Percentiles rank a stretch among this genome's conserved stretches.
Conservation (phyloP, 2,113 vertebrate species). For the Podarcis cretensis region DNA sequence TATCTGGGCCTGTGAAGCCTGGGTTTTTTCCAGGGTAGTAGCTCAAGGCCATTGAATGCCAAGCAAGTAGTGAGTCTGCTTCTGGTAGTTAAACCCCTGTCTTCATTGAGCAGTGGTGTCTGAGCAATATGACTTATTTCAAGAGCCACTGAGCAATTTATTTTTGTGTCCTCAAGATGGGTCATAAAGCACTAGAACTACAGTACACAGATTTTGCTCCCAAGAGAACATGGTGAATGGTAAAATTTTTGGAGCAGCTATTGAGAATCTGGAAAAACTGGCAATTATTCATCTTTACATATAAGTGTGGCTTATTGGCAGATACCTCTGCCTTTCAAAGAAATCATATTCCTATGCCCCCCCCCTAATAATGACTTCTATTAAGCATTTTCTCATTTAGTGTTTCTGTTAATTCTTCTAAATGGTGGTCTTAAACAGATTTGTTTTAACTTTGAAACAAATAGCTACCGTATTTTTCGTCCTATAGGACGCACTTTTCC, state of each 20-base stretch:
- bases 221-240: neutral
- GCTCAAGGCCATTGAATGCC: neutral
- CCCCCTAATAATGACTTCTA: neutral
- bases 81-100: neutral
- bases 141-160: neutral
- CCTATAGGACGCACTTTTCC: too few species aligned
- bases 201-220: neutral
- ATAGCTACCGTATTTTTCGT: neutral
- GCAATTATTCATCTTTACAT: neutral
- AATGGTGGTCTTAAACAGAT: neutral
- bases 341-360: neutral
- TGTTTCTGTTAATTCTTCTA: neutral
- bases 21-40: neutral
- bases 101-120: neutral
- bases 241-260: neutral
- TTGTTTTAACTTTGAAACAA: constrained; percentile 12
- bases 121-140: neutral
- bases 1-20: neutral
- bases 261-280: neutral
- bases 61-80: neutral
- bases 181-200: neutral
- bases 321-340: neutral
- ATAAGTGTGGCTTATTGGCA: neutral
- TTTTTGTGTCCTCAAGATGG: neutral
- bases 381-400: neutral